These are phyloP conservation scores for Chionoecetes opilio DNA, from an alignment of 1,140 invertebrate genomes.

Conservation along the genomic window DNA sequence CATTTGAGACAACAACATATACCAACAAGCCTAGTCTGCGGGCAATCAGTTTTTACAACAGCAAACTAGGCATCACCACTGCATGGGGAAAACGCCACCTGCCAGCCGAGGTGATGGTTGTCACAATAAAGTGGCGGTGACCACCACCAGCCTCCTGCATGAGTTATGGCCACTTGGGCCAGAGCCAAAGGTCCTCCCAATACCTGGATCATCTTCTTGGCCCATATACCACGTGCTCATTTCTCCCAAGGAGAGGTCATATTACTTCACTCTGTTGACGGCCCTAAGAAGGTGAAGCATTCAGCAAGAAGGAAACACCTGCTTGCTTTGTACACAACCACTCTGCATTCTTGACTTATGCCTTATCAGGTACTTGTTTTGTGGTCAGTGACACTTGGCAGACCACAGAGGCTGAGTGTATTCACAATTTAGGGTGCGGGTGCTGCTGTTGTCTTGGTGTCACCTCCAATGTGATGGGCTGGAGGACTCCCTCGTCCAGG, in stretches of 20 bases:
- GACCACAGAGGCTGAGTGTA: constrained; percentile 74
- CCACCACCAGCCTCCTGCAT: not conserved
- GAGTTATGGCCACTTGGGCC: not conserved
- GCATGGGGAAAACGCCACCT: not conserved
- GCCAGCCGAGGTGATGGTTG: not conserved
- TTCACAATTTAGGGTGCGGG: constrained; percentile 67
- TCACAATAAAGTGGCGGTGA: not conserved
- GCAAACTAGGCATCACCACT: not conserved
- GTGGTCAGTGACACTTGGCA: constrained; percentile 55
- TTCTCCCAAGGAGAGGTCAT: constrained; percentile 1
- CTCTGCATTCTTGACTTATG: constrained; percentile 71
- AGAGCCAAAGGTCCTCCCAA: not conserved
- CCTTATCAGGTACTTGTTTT: constrained; percentile 77
- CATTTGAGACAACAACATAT: not conserved
- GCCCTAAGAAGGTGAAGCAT: not conserved
- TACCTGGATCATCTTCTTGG: not conserved
- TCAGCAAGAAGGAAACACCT: not conserved
- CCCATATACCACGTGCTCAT: not conserved
- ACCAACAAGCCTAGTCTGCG: not conserved
- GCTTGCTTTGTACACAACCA: constrained; percentile 68
- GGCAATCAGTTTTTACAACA: constrained; percentile 34
- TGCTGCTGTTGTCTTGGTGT: constrained; percentile 58
- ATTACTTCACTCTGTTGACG: not conserved
- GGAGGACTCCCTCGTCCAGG: constrained; percentile 44
- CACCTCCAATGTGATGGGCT: constrained; percentile 57